These are phyloP conservation scores for Coreius guichenoti DNA, from an alignment of 2,797 vertebrate genomes.

Conservation along the genomic window DNA sequence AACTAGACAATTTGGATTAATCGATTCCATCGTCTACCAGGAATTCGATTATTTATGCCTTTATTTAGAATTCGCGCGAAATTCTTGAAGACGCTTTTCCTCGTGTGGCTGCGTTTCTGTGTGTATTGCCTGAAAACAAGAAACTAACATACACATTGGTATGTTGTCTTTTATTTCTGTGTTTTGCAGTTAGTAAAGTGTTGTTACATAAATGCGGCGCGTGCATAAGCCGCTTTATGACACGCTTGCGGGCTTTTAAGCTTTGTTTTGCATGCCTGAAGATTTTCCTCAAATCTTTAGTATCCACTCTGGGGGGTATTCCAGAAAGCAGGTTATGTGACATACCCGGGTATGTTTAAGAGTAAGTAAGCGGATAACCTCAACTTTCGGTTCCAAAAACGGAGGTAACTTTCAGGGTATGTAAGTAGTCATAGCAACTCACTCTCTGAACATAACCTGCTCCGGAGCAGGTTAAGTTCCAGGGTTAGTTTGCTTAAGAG, in stretches of 20 bases:
- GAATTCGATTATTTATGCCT: conserved; percentile 68
- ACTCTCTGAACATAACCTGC: too few relatives aligned
- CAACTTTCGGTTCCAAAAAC: too few relatives aligned
- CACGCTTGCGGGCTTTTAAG: not conserved
- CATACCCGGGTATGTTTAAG: too few relatives aligned
- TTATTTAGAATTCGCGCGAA: conserved; percentile 75
- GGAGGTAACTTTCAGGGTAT: too few relatives aligned
- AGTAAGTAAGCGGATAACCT: too few relatives aligned
- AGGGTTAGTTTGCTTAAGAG: too few relatives aligned
- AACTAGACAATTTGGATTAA: conserved; percentile 29
- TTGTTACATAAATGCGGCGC: not conserved
- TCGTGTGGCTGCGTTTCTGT: conserved; percentile 48
- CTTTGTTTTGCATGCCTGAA: not conserved
- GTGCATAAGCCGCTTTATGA: not conserved
- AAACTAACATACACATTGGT: not conserved
- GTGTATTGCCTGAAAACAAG: not conserved
- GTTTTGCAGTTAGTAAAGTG: not conserved
- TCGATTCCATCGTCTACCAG: not conserved
- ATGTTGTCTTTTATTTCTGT: not conserved
- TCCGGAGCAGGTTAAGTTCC: too few relatives aligned
- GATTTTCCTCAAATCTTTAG: not conserved
- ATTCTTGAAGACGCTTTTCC: not conserved
- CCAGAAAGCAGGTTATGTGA: too few relatives aligned
- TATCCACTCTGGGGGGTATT: too few relatives aligned
- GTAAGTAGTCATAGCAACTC: too few relatives aligned